Base-by-base conservation (phyloP, 2,888 invertebrate genomes). In the Exocentrus adspersus region DNA sequence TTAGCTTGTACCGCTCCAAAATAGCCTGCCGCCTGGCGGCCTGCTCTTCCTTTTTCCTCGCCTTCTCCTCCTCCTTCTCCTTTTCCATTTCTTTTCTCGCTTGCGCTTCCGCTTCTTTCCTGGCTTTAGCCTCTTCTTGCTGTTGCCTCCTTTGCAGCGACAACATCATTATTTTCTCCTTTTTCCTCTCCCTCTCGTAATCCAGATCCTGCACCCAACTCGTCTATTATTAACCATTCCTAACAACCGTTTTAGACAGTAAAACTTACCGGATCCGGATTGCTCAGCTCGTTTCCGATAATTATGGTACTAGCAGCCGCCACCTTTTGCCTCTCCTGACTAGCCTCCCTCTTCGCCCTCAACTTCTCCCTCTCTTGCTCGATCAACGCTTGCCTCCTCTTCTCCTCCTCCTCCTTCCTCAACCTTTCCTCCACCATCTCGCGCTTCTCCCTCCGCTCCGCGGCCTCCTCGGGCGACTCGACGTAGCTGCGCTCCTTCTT, bases 181-280 rank as follows among this genome's bases (percentile, higher is more conserved):
- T 97, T 80, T 93, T 96, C 67, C 90, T 89, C 82, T 95, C 94
- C 92, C 96, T 94, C 83, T 96, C 95, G 73, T 95, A 93, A 59
- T 93, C 88, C 5, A 91, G 89, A 77, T 90, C 91, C 94, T 95
- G 52, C 14, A 80, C 21, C 78, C 77, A 16, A 30, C 12, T 4
- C 50, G 21, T 28, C 12, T n/a, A 50, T 3, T 6, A 24, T 54
- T 64, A 56, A 43, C 24, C 2, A 10, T 7, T 30, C 17, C 30
- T 6, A 19, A 59, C 43, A 56, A 48, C 19, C 17, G n/a, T n/a
- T n/a, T n/a, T n/a, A n/a, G n/a, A n/a, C n/a, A n/a, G n/a, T n/a
- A 14, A 21, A 53, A 82, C 86, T 85, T 82, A 90, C 90, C 45
- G 90, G 89, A 85, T 91, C 90, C 41, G 88, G 85, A 81, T 88